phyloP scores from a whole-genome alignment of 2,797 vertebrate species.

The Lagocephalus sceleratus region DNA sequence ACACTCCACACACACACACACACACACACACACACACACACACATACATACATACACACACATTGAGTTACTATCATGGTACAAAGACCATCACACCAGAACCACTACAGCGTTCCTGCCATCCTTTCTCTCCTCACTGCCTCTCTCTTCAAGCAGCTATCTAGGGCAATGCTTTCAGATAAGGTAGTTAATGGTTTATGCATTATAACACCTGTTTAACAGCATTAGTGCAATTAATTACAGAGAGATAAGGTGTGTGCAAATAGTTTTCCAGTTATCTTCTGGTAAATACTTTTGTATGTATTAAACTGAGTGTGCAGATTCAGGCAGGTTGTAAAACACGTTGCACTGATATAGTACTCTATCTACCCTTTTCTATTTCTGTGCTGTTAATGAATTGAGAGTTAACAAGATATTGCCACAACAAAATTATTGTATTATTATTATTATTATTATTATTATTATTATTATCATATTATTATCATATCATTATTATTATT shows the following conservation, averaged over 20 bases:
- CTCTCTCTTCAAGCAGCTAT: conserved; percentile 2
- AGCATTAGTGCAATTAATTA: conserved; percentile 16
- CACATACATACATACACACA: background rate
- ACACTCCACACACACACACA: conserved; percentile 2
- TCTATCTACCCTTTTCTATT: conserved; percentile 36
- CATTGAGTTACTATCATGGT: background rate
- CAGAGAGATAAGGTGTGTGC: conserved; percentile 7
- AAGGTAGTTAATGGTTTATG: conserved; percentile 7
- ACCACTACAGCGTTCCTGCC: background rate
- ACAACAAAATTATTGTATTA: conserved; percentile 28
- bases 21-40: conserved; percentile 1
- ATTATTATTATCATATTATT: conserved; percentile 17
- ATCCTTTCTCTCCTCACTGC: background rate
- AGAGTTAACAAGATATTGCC: conserved; percentile 46
- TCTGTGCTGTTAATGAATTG: conserved; percentile 56
- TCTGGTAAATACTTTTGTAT: conserved; percentile 6
- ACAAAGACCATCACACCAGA: conserved; percentile 11
- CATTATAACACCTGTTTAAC: conserved; percentile 5
- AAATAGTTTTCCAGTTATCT: conserved; percentile 18
- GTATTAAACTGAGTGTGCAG: conserved; percentile 3
- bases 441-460: conserved; percentile 19
- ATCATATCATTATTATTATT: too few relatives aligned
- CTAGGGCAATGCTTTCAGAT: conserved; percentile 4
- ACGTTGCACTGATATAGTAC: background rate
- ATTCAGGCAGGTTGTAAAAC: conserved; percentile 27